A percentile compares a stretch with the other conserved stretches of the same genome.
Evolutionary conservation across 2,797 vertebrate species (phyloP).

Genomic region (Gymnopithys bicolor): DNA sequence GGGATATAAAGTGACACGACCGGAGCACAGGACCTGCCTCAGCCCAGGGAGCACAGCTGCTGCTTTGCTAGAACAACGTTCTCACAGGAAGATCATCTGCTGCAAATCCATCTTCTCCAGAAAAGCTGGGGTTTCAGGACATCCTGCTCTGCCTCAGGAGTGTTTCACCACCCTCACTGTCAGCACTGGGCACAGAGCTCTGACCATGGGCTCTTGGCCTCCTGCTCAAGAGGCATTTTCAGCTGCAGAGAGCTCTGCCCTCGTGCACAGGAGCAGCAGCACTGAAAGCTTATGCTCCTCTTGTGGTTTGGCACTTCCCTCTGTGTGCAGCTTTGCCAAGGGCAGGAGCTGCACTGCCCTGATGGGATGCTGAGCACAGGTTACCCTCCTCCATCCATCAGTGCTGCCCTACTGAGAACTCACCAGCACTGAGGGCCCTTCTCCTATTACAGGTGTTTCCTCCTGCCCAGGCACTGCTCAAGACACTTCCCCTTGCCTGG

Average conservation of each 20-base stretch:
- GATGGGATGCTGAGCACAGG: not conserved
- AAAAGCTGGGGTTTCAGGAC: not conserved
- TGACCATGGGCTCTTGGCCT: not conserved
- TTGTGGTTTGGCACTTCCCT: not conserved
- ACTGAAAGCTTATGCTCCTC: not conserved
- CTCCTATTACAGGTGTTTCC: rapidly evolving
- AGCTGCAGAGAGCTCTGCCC: not conserved
- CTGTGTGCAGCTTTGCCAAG: rapidly evolving
- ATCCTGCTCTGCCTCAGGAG: not conserved
- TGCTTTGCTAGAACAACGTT: not conserved
- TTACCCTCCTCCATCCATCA: not conserved
- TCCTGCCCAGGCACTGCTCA: not conserved
- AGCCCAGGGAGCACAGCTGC: not conserved
- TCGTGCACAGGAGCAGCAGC: not conserved
- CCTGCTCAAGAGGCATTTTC: not conserved
- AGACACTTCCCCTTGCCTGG: not conserved
- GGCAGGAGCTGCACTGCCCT: rapidly evolving
- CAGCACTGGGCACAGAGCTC: not conserved
- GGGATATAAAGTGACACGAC: not conserved
- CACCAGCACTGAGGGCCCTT: too few species aligned
- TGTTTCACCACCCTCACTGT: not conserved
- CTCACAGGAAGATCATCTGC: not conserved
- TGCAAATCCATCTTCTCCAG: not conserved
- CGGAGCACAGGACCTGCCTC: not conserved
- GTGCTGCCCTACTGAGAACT: not conserved